Percentiles rank a stretch among this genome's conserved stretches.
phyloP scores from a whole-genome alignment of 2,888 invertebrate species.

The Scotopteryx bipunctaria region DNA sequence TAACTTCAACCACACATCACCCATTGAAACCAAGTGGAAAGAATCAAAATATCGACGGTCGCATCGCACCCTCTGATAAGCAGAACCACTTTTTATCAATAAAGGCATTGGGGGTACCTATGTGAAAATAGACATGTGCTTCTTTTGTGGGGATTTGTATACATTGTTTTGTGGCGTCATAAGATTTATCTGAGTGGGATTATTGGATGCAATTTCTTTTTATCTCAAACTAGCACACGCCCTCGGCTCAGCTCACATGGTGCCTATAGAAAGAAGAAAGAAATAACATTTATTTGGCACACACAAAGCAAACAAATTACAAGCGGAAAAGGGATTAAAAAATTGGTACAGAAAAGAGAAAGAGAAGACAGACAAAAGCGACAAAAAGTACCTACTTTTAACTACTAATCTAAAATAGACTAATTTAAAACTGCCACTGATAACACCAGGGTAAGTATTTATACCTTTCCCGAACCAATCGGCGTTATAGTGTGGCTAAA shows the following conservation, averaged over 20 bases:
- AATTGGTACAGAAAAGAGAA: too few species aligned
- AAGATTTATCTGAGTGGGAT: background rate
- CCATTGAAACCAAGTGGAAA: conserved; percentile 56
- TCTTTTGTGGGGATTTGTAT: conserved; percentile 8
- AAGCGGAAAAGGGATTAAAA: conserved; percentile 1
- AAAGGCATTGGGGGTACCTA: conserved; percentile 44
- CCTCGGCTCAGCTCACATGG: too few species aligned
- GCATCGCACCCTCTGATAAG: conserved; percentile 58
- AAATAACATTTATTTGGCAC: too few species aligned
- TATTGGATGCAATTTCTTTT: background rate
- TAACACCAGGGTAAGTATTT: too few species aligned
- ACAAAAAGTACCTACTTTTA: background rate
- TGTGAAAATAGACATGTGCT: conserved; percentile 46
- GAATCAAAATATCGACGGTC: conserved; percentile 66
- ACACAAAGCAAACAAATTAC: too few species aligned
- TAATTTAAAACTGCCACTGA: too few species aligned
- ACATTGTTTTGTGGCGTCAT: too few species aligned
- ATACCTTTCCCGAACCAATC: too few species aligned
- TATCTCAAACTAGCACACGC: too few species aligned
- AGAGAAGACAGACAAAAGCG: too few species aligned
- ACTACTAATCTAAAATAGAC: too few species aligned
- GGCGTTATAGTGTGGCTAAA: too few species aligned
- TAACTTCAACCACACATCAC: conserved; percentile 29
- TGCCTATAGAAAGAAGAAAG: background rate
- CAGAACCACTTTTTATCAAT: conserved; percentile 60